Evolutionary conservation across 1,140 invertebrate species (phyloP).

Genomic region (Cataglyphis hispanica): DNA sequence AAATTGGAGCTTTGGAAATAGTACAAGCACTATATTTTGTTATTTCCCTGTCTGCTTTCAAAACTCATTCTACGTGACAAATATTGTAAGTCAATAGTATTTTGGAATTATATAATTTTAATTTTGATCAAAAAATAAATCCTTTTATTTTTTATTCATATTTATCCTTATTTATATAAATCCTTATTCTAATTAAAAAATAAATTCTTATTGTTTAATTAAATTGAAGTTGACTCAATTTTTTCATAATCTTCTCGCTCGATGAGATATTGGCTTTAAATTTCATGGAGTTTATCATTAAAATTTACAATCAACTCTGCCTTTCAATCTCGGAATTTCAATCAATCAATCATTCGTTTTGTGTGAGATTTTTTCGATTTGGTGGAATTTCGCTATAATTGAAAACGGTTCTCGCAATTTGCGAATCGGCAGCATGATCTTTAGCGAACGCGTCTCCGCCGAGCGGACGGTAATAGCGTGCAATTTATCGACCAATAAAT

Average conservation of each 20-base stretch:
- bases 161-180: no score
- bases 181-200: background rate
- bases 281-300: background rate
- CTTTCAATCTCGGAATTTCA: background rate
- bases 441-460: conserved; percentile 57
- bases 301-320: background rate
- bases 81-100: background rate
- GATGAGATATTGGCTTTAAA: background rate
- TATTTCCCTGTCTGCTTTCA: background rate
- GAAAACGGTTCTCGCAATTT: conserved; percentile 18
- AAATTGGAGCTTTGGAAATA: background rate
- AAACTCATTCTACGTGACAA: background rate
- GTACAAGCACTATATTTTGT: background rate
- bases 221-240: background rate
- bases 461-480: conserved; percentile 81
- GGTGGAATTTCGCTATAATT: conserved; percentile 7
- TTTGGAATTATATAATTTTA: background rate
- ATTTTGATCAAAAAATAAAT: background rate
- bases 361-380: background rate
- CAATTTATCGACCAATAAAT: conserved; percentile 84
- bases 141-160: background rate
- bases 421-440: conserved; percentile 30
- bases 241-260: background rate
- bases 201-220: conserved; percentile 9
- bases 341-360: background rate